Evolutionary conservation across 2,113 vertebrate species (phyloP).

Genomic region (Hirundichthys speculiger): DNA sequence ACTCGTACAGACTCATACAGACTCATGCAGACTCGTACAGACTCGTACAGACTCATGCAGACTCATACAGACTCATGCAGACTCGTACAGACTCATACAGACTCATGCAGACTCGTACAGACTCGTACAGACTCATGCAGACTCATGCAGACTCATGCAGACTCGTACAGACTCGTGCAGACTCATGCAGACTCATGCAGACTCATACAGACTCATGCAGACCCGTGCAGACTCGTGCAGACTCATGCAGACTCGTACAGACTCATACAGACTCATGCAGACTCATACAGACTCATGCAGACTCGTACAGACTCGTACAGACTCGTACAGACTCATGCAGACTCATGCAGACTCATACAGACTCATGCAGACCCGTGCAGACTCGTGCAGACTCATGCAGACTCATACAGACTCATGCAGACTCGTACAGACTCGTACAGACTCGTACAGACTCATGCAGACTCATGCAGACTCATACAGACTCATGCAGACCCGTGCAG

Average conservation of each 20-base stretch:
- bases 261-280: too few species aligned
- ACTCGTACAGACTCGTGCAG: background rate
- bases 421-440: too few species aligned
- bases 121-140: too few species aligned
- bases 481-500: too few species aligned
- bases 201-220: background rate
- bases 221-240: too few species aligned
- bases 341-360: conserved; percentile 2
- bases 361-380: too few species aligned
- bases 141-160: too few species aligned
- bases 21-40: conserved; percentile 1
- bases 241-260: conserved; percentile 1
- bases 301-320: too few species aligned
- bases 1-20: background rate
- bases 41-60: too few species aligned
- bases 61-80: too few species aligned
- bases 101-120: conserved; percentile 1
- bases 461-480: conserved; percentile 2
- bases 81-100: background rate
- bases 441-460: background rate
- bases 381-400: too few species aligned
- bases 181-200: too few species aligned
- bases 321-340: background rate
- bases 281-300: background rate
- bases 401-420: background rate